Base-by-base conservation (phyloP, 2,888 invertebrate species). In the Melanargia galathea region DNA sequence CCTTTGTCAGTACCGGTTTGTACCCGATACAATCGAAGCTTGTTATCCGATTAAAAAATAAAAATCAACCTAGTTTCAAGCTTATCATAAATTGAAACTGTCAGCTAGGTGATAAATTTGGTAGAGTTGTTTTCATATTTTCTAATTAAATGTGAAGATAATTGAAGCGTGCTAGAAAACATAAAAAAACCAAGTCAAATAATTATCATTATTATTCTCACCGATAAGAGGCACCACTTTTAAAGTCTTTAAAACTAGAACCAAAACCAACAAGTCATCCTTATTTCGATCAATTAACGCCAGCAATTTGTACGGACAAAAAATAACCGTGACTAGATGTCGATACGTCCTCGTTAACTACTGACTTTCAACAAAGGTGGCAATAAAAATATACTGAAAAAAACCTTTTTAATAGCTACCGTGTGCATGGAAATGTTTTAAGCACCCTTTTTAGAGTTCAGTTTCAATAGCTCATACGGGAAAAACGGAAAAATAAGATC, bases 271-370 rank as follows among this genome's bases (percentile, higher is more conserved):
- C 85, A 75, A 90, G 88, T 90, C 90, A 90, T 86, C 75, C 69
- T 69, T 83, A 83, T 81, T 82, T 78, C 66, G 77, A 85, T 83
- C 88, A 88, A 88, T 90, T 90, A 89, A 86, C 83, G 73, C 81
- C 82, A 81, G 81, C 86, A 86, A 87, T 87, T 87, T 87, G 80
- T 73, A 73, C 40, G 38, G 73, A 78, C 74, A 81, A 80, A 86
- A 85, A 72, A 68, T 67, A 71, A 73, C 79, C 83, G 83, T 86
- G 87, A 83, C 83, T 82, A 80, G 78, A 75, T 78, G 79, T 82
- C 82, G 81, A 83, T 82, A 80, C 76, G 80, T 80, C 82, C 85
- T 86, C 82, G 85, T 87, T 87, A 86, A 80, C 80, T 74, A 76
- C 70, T 66, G 64, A 70, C 60, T 71, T 70, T 69, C 64, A 71